phyloP scores from a whole-genome alignment of 2,888 invertebrate genomes.

The Amiota communis region DNA sequence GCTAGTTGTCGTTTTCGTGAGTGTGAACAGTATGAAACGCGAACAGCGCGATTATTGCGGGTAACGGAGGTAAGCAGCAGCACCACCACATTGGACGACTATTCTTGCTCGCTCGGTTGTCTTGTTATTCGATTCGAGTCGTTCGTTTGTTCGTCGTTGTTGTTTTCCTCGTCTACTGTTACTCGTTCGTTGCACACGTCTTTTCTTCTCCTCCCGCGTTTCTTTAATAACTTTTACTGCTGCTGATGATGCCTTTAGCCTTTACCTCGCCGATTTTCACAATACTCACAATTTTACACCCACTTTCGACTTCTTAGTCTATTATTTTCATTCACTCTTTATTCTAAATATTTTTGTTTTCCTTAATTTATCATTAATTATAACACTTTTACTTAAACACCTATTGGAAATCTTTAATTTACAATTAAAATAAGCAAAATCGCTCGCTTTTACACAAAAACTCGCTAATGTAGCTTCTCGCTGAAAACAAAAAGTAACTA shows the following conservation, averaged over 20 bases:
- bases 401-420: neutral
- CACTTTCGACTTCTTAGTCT: neutral
- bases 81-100: conserved; percentile 24
- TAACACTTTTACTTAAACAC: neutral
- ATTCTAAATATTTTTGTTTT: neutral
- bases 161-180: conserved; percentile 15
- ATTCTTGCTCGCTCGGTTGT: neutral
- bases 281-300: neutral
- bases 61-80: neutral
- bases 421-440: conserved; percentile 3
- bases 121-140: neutral
- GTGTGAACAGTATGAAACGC: neutral
- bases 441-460: neutral
- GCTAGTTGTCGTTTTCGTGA: conserved; percentile 11
- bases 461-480: neutral
- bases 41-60: conserved; percentile 7
- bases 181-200: conserved; percentile 18
- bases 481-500: neutral
- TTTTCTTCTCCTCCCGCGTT: conserved; percentile 11
- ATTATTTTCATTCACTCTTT: neutral
- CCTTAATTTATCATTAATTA: neutral
- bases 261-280: neutral
- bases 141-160: conserved; percentile 7
- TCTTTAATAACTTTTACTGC: neutral
- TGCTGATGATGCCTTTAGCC: neutral